phyloP scores from a whole-genome alignment of 2,113 vertebrate genomes.

The Oreochromis niloticus region DNA sequence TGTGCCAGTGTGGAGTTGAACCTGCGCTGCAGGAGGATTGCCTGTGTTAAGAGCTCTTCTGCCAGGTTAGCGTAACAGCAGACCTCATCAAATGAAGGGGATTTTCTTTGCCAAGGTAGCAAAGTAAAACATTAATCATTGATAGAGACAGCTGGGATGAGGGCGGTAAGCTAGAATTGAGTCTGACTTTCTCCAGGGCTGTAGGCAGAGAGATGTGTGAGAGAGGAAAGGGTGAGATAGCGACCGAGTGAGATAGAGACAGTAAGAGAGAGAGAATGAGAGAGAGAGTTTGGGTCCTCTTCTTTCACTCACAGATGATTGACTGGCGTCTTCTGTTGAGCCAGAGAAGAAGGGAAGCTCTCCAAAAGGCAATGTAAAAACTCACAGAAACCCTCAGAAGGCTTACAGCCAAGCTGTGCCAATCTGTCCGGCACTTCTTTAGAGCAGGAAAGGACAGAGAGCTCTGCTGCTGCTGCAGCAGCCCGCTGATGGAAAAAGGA shows the following conservation, averaged over 20 bases:
- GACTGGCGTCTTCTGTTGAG: constrained; percentile 16
- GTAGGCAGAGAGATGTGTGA: constrained; percentile 9
- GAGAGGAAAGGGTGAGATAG: background rate
- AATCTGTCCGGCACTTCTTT: constrained; percentile 17
- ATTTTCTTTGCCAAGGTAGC: constrained; percentile 30
- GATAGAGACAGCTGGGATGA: constrained; percentile 55
- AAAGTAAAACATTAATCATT: constrained; percentile 46
- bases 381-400: background rate
- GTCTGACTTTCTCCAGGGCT: constrained; percentile 29
- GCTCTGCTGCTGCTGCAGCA: background rate
- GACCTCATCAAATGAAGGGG: constrained; percentile 27
- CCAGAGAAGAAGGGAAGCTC: background rate
- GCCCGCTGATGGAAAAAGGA: background rate
- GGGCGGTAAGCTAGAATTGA: constrained; percentile 17
- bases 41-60: background rate
- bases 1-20: background rate
- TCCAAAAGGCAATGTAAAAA: constrained; percentile 18
- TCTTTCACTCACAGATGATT: constrained; percentile 24
- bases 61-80: constrained; percentile 5
- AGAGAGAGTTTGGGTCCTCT: background rate
- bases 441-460: background rate
- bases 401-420: constrained; percentile 16
- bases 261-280: background rate
- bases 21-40: background rate
- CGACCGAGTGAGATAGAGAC: background rate